These are phyloP conservation scores for Sycophila texana DNA, from an alignment of 2,888 invertebrate genomes.

Conservation along the genomic window DNA sequence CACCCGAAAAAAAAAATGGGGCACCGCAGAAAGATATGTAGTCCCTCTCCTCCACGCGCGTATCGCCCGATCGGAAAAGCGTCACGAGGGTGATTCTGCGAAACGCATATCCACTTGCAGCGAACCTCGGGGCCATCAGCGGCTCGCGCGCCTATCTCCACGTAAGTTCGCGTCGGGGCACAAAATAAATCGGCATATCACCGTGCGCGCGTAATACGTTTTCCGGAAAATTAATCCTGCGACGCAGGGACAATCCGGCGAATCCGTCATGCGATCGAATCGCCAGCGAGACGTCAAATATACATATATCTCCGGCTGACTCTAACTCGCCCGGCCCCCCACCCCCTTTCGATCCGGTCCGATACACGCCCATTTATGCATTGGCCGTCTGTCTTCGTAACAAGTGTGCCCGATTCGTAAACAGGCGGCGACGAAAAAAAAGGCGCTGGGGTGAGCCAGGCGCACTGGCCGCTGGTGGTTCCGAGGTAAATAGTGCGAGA, in stretches of 20 bases:
- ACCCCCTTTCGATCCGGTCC: neutral
- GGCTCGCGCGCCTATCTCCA: neutral
- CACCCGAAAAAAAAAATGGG: constrained; percentile 4
- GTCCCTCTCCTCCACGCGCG: neutral
- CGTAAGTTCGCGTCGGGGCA: neutral
- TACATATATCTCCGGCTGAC: neutral
- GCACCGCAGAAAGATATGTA: constrained; percentile 2
- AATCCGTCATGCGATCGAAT: constrained; percentile 29
- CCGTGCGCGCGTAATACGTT: constrained; percentile 48
- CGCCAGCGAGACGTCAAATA: constrained; percentile 34
- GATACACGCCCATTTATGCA: constrained; percentile 39
- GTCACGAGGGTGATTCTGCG: neutral
- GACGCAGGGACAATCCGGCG: neutral
- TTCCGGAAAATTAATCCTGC: constrained; percentile 60
- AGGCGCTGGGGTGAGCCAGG: neutral
- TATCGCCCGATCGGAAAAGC: constrained; percentile 11
- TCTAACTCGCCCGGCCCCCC: neutral
- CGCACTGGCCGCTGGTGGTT: neutral
- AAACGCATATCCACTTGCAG: neutral
- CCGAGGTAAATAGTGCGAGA: constrained; percentile 39
- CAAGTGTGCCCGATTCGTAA: constrained; percentile 30
- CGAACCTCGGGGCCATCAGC: neutral
- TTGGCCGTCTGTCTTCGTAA: constrained; percentile 25
- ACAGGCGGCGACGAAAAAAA: constrained; percentile 20
- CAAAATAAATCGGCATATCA: constrained; percentile 7